These are phyloP conservation scores for Epinephelus cyanopodus DNA, from an alignment of 2,113 vertebrate genomes.

Conservation along the genomic window DNA sequence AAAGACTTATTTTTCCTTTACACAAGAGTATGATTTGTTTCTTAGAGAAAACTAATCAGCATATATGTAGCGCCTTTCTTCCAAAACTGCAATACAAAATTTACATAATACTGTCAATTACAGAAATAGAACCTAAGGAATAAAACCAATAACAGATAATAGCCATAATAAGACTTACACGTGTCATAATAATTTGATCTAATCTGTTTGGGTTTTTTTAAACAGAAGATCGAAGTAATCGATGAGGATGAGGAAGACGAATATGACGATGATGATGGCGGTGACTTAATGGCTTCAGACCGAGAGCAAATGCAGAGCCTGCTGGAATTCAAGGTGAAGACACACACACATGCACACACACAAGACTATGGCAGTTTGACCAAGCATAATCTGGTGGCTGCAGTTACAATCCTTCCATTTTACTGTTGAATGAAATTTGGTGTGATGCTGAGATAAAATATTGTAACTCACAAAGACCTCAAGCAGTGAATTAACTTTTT, in stretches of 20 bases:
- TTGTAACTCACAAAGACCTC: neutral
- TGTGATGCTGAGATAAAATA: neutral
- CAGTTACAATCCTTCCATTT: conserved; percentile 23
- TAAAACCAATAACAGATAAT: neutral
- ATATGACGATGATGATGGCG: conserved; percentile 88
- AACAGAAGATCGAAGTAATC: conserved; percentile 95
- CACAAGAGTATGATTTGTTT: neutral
- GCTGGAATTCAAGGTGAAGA: conserved; percentile 93
- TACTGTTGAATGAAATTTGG: neutral
- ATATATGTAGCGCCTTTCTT: too few species aligned
- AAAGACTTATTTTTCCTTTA: too few species aligned
- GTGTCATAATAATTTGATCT: neutral
- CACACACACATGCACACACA: conserved; percentile 6
- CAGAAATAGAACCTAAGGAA: neutral
- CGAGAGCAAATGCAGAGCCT: conserved; percentile 93
- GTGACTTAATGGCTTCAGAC: conserved; percentile 90
- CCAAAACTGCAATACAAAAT: neutral
- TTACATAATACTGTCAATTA: neutral
- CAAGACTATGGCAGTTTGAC: neutral
- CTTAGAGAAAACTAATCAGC: neutral
- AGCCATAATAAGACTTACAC: neutral
- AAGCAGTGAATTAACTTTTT: neutral
- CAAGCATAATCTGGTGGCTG: neutral
- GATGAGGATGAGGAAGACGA: conserved; percentile 84
- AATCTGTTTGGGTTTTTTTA: conserved; percentile 22